Evolutionary conservation across 2,888 invertebrate species (phyloP).

Genomic region (Eulithis testata): DNA sequence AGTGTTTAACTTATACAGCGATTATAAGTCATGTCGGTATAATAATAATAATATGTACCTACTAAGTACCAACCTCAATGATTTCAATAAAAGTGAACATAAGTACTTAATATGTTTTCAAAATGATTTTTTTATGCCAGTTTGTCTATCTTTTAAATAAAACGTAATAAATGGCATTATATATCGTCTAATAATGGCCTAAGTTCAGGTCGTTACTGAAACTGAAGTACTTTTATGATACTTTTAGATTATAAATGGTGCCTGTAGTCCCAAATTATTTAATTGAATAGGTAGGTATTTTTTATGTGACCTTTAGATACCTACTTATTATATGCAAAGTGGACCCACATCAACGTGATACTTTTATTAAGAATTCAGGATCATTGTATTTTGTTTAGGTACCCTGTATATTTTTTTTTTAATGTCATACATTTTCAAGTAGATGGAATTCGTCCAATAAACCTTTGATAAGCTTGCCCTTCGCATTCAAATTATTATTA

Average conservation of each 20-base stretch:
- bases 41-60: too few relatives aligned
- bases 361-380: not conserved
- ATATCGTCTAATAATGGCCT: slow-evolving; percentile 1
- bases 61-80: too few relatives aligned
- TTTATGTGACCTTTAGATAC: not conserved
- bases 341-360: slow-evolving; percentile 11
- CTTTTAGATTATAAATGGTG: not conserved
- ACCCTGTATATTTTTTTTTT: not conserved
- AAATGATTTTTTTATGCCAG: too few relatives aligned
- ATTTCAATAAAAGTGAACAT: too few relatives aligned
- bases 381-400: not conserved
- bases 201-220: not conserved
- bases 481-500: not conserved
- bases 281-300: not conserved
- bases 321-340: not conserved
- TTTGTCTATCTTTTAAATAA: too few relatives aligned
- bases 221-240: slow-evolving; percentile 2
- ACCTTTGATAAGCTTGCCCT: too few relatives aligned
- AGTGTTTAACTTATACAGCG: too few relatives aligned
- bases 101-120: too few relatives aligned
- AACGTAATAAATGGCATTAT: not conserved
- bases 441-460: not conserved
- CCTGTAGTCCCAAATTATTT: not conserved
- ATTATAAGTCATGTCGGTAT: too few relatives aligned
- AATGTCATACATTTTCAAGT: not conserved